phyloP scores from a whole-genome alignment of 1,140 invertebrate species.

The Stenopsyche tienmushanensis region DNA sequence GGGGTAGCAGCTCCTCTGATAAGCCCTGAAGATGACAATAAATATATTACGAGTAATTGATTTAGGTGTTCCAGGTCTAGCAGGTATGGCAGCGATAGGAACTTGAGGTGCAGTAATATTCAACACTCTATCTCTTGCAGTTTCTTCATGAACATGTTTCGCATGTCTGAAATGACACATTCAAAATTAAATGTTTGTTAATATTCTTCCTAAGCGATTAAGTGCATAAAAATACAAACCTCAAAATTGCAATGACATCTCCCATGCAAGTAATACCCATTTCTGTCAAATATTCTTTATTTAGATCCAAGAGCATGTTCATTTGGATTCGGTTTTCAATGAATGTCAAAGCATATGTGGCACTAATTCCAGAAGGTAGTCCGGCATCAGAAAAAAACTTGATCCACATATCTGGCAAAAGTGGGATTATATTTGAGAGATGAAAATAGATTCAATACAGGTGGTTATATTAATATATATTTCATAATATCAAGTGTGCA shows the following conservation, averaged over 20 bases:
- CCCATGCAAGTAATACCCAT: conserved; percentile 83
- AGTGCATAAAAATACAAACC: conserved; percentile 43
- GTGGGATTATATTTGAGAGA: too few relatives aligned
- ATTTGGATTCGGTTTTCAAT: conserved; percentile 77
- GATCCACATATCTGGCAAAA: conserved; percentile 64
- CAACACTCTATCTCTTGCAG: conserved; percentile 58
- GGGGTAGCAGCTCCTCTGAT: too few relatives aligned
- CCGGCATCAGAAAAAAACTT: conserved; percentile 79
- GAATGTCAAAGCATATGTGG: conserved; percentile 80
- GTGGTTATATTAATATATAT: too few relatives aligned
- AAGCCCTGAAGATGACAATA: background rate
- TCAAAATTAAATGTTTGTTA: too few relatives aligned
- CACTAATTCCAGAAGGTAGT: conserved; percentile 70
- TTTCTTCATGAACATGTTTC: conserved; percentile 69
- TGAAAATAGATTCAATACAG: too few relatives aligned
- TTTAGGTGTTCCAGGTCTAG: conserved; percentile 35
- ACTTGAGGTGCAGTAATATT: conserved; percentile 48
- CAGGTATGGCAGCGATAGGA: conserved; percentile 50
- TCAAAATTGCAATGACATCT: conserved; percentile 79
- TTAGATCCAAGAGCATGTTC: conserved; percentile 79
- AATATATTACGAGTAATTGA: conserved; percentile 23
- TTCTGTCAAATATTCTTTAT: conserved; percentile 78
- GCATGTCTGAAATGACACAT: conserved; percentile 62
- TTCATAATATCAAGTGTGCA: too few relatives aligned
- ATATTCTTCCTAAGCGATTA: background rate